Conservation (phyloP, 2,888 invertebrate genomes). For the Dynastes hyllus region DNA sequence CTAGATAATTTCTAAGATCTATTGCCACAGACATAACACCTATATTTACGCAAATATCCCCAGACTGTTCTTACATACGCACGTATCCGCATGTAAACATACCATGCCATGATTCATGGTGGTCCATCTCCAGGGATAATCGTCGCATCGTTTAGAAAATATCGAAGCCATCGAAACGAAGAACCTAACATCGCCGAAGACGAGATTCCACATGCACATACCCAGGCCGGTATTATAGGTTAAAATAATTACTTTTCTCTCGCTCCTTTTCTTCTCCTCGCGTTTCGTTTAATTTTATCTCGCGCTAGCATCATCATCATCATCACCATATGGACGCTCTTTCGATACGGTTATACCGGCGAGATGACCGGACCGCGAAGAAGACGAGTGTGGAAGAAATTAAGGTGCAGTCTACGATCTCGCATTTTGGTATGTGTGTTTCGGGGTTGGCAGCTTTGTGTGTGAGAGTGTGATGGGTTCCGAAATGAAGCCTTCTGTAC, state of each 20-base stretch:
- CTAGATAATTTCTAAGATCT: too few species aligned
- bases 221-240: neutral
- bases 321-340: neutral
- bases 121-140: constrained; percentile 1
- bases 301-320: neutral
- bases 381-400: constrained; percentile 7
- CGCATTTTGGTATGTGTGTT: constrained; percentile 47
- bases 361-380: neutral
- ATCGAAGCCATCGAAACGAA: neutral
- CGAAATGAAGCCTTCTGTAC: neutral
- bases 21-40: too few species aligned
- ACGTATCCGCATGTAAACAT: too few species aligned
- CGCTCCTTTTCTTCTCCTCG: neutral
- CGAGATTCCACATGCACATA: neutral
- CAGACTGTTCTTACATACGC: too few species aligned
- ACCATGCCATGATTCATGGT: neutral
- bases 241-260: constrained; percentile 8
- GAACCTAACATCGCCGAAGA: neutral
- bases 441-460: constrained; percentile 49
- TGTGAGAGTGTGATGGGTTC: constrained; percentile 18
- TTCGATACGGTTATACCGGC: neutral
- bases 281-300: neutral
- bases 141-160: neutral
- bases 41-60: too few species aligned
- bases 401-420: constrained; percentile 16